Percentiles rank a stretch among this genome's conserved stretches.
Evolutionary conservation across 1,140 invertebrate species (phyloP).

Genomic region (Drosophila sulfurigaster): DNA sequence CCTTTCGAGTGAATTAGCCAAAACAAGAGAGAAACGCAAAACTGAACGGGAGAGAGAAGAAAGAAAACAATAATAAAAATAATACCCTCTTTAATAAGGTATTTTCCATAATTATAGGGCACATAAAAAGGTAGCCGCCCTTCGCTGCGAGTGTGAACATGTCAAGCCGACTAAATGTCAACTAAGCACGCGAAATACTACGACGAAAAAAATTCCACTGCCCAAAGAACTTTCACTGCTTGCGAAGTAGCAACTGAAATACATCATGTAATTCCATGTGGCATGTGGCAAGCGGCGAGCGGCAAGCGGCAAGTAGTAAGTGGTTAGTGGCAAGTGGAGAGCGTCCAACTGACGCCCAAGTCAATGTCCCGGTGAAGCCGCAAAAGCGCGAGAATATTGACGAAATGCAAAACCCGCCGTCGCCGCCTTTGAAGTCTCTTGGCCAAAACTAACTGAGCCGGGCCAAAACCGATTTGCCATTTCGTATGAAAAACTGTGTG

Average conservation of each 20-base stretch:
- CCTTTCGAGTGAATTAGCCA: slow-evolving; percentile 28
- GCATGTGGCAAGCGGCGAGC: background rate
- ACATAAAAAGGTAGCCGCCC: slow-evolving; percentile 68
- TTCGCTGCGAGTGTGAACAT: slow-evolving; percentile 69
- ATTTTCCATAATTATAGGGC: slow-evolving; percentile 46
- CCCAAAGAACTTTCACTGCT: slow-evolving; percentile 67
- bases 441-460: slow-evolving; percentile 51
- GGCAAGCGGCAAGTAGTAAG: slow-evolving; percentile 5
- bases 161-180: slow-evolving; percentile 78
- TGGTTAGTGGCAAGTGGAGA: background rate
- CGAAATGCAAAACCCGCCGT: slow-evolving; percentile 76
- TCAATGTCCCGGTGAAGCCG: slow-evolving; percentile 55
- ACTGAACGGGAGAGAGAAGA: background rate
- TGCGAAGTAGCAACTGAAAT: slow-evolving; percentile 61
- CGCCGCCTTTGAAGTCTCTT: slow-evolving; percentile 68
- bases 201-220: slow-evolving; percentile 54
- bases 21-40: slow-evolving; percentile 4
- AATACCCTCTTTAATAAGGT: slow-evolving; percentile 40
- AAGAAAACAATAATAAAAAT: slow-evolving; percentile 14
- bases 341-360: slow-evolving; percentile 45
- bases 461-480: slow-evolving; percentile 70
- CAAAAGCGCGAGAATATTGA: slow-evolving; percentile 82
- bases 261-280: slow-evolving; percentile 13
- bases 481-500: slow-evolving; percentile 61
- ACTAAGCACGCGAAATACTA: slow-evolving; percentile 65